Evolutionary conservation across 2,888 invertebrate species (phyloP).

Genomic region (Gymnocheta viridis): DNA sequence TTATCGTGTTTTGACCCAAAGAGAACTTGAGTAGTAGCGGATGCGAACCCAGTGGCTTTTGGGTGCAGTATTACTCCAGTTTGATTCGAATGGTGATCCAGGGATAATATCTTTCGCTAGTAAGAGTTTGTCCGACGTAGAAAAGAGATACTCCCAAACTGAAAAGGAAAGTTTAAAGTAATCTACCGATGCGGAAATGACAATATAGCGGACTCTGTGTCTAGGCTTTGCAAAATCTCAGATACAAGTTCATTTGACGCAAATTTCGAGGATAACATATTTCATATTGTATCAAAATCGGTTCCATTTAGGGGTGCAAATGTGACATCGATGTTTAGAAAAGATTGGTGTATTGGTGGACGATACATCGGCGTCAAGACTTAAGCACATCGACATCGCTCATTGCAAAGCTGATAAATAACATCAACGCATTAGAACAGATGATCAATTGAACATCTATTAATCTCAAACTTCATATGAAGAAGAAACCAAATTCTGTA

Average conservation of each 20-base stretch:
- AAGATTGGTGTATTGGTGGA: too few species aligned
- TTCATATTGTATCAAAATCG: constrained; percentile 44
- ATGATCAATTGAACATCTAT: too few species aligned
- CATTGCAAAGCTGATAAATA: too few species aligned
- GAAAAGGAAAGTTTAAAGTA: constrained; percentile 68
- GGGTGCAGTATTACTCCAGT: constrained; percentile 2
- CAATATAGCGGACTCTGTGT: constrained; percentile 57
- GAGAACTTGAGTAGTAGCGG: not conserved
- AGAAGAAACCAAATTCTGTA: too few species aligned
- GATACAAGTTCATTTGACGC: constrained; percentile 36
- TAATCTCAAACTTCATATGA: too few species aligned
- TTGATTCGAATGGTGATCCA: constrained; percentile 23
- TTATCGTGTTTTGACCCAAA: not conserved
- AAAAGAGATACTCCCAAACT: constrained; percentile 66
- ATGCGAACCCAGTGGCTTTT: not conserved
- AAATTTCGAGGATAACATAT: constrained; percentile 51
- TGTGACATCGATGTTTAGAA: too few species aligned
- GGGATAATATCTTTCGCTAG: constrained; percentile 60
- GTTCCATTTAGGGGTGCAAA: too few species aligned
- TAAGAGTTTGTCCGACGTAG: constrained; percentile 66
- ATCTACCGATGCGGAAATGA: constrained; percentile 49
- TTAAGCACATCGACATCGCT: too few species aligned
- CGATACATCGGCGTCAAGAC: too few species aligned
- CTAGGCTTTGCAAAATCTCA: constrained; percentile 55
- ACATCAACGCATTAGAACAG: too few species aligned